phyloP scores from a whole-genome alignment of 1,140 invertebrate species.

The Anthonomus grandis region DNA sequence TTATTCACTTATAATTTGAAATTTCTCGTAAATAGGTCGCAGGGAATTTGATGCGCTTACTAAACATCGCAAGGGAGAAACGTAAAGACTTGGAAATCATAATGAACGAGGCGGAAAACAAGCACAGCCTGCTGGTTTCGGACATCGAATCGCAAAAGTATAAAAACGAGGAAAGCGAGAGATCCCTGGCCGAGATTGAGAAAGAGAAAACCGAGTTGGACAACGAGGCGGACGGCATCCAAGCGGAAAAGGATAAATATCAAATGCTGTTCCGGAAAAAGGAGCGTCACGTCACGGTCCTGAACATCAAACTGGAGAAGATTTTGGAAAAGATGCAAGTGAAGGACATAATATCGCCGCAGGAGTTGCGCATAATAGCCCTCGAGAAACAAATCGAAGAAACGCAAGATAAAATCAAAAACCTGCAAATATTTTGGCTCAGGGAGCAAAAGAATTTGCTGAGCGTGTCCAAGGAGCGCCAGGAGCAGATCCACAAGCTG shows the following conservation, averaged over 20 bases:
- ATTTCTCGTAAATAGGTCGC: constrained; percentile 9
- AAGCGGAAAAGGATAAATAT: constrained; percentile 52
- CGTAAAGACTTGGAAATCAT: constrained; percentile 53
- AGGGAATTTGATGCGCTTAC: constrained; percentile 13
- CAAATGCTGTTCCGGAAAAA: constrained; percentile 49
- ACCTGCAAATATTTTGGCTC: constrained; percentile 69
- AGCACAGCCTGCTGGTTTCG: constrained; percentile 57
- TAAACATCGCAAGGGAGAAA: constrained; percentile 19
- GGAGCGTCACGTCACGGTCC: constrained; percentile 53
- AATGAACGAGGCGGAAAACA: constrained; percentile 61
- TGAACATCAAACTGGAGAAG: constrained; percentile 57
- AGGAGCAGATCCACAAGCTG: constrained; percentile 61
- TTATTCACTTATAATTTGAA: background rate
- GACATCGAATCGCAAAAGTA: constrained; percentile 59
- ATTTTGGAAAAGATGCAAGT: constrained; percentile 48
- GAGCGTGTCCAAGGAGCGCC: constrained; percentile 61
- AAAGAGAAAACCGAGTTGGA: constrained; percentile 49
- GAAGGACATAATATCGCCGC: constrained; percentile 41
- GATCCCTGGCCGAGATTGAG: constrained; percentile 40
- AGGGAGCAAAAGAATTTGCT: constrained; percentile 68
- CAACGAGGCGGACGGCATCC: constrained; percentile 51
- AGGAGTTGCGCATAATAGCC: constrained; percentile 56
- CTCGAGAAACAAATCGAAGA: constrained; percentile 62
- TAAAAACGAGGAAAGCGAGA: constrained; percentile 48
- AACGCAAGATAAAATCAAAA: constrained; percentile 56